Conservation (phyloP, 1,140 invertebrate species). For the Trichomalopsis sarcophagae region DNA sequence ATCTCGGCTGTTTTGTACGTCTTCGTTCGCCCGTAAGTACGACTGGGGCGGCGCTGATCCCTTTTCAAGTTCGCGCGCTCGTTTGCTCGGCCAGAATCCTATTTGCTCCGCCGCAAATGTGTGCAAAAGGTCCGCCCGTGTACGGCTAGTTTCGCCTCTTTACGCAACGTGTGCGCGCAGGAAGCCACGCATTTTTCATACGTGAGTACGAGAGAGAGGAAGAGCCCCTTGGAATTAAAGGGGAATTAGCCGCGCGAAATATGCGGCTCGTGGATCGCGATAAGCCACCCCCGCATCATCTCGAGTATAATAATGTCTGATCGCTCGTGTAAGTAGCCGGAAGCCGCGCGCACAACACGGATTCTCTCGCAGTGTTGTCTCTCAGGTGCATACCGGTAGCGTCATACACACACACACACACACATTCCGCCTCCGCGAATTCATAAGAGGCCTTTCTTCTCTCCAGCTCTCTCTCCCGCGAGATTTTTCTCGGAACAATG, state of each 20-base stretch:
- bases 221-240: constrained; percentile 1
- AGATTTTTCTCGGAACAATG: neutral
- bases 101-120: neutral
- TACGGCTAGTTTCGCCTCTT: neutral
- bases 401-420: neutral
- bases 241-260: constrained; percentile 41
- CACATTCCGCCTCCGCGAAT: neutral
- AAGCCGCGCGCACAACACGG: neutral
- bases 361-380: neutral
- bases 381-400: neutral
- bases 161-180: neutral
- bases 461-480: neutral
- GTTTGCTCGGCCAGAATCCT: constrained; percentile 16
- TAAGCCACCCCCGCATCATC: constrained; percentile 25
- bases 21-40: constrained; percentile 19
- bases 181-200: no score
- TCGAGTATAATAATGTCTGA: neutral
- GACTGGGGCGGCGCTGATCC: neutral
- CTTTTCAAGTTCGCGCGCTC: constrained; percentile 38
- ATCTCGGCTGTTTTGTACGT: constrained; percentile 38
- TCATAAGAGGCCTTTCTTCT: constrained; percentile 18
- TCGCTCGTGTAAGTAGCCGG: constrained; percentile 2
- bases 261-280: constrained; percentile 46
- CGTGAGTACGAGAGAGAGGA: neutral
- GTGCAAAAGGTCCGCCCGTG: neutral